Conservation (phyloP, 2,113 vertebrate genomes). For the Melanerpes formicivorus region DNA sequence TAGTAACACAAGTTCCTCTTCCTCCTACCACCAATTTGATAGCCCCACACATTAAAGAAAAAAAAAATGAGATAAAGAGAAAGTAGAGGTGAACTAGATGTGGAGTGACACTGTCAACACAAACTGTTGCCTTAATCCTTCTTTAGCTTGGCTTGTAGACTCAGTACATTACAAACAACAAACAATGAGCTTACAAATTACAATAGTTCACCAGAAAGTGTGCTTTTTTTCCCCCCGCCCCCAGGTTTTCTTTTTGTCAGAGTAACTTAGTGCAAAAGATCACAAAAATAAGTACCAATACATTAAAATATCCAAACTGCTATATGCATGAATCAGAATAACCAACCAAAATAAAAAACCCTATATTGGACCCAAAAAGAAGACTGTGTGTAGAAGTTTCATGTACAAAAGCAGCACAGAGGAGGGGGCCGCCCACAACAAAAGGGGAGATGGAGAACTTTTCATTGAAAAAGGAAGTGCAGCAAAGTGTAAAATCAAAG, state of each 20-base stretch:
- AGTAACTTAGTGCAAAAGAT: constrained; percentile 57
- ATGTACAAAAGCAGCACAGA: neutral
- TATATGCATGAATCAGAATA: constrained; percentile 10
- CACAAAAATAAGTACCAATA: constrained; percentile 47
- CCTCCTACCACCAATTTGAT: neutral
- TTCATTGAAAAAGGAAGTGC: neutral
- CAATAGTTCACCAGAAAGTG: constrained; percentile 66
- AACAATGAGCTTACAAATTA: constrained; percentile 69
- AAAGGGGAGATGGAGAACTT: neutral
- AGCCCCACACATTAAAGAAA: neutral
- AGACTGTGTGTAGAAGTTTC: neutral
- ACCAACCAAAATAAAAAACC: neutral
- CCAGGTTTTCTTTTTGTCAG: constrained; percentile 2
- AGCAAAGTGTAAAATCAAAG: neutral
- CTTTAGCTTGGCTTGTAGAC: constrained; percentile 46
- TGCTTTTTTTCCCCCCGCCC: constrained; percentile 41
- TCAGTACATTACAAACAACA: constrained; percentile 60
- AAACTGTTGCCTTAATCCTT: constrained; percentile 50
- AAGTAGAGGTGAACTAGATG: neutral
- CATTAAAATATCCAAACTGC: constrained; percentile 25
- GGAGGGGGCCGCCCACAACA: neutral
- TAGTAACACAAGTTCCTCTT: neutral
- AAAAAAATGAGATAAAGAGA: neutral
- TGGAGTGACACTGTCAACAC: neutral
- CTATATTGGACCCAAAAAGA: neutral